Conservation (phyloP, 2,113 vertebrate species). For the Arothron firmamentum region DNA sequence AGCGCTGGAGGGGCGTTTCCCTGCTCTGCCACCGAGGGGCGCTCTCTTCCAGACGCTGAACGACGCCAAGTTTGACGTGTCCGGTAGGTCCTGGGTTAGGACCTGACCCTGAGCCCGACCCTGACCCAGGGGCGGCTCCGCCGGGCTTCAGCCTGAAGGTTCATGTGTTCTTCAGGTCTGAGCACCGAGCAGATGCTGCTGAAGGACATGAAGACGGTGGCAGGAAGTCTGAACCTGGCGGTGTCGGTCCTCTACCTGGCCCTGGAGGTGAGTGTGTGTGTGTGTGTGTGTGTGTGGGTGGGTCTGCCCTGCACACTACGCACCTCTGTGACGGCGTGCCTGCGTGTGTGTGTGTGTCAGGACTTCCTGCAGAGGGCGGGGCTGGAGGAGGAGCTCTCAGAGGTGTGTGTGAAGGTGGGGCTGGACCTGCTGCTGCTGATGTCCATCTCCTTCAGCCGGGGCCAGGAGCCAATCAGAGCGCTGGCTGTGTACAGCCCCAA, state of each 20-base stretch:
- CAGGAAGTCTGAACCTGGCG: conserved; percentile 60
- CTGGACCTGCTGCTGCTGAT: conserved; percentile 81
- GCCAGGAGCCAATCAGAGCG: conserved; percentile 80
- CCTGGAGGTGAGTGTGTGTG: conserved; percentile 76
- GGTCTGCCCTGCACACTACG: not conserved
- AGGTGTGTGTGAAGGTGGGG: conserved; percentile 76
- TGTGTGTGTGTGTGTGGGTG: conserved; percentile 65
- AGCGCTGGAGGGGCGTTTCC: conserved; percentile 79
- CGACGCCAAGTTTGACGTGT: conserved; percentile 85
- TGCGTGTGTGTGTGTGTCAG: conserved; percentile 60
- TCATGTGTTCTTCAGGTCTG: conserved; percentile 75
- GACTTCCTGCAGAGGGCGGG: conserved; percentile 73
- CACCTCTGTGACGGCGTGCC: not conserved
- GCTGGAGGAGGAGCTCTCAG: conserved; percentile 76
- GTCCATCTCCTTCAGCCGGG: conserved; percentile 78
- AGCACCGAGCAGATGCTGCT: conserved; percentile 88
- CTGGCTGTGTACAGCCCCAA: conserved; percentile 79
- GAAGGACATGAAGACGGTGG: conserved; percentile 88
- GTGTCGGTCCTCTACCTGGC: conserved; percentile 83
- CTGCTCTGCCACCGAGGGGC: conserved; percentile 73
- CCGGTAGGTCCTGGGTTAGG: no score
- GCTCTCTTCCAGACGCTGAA: conserved; percentile 79
- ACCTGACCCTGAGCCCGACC: no score
- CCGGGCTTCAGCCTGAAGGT: no score
- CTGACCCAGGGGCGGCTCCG: no score